Base-by-base conservation (phyloP, 2,888 invertebrate species). In the Amitus sp. region DNA sequence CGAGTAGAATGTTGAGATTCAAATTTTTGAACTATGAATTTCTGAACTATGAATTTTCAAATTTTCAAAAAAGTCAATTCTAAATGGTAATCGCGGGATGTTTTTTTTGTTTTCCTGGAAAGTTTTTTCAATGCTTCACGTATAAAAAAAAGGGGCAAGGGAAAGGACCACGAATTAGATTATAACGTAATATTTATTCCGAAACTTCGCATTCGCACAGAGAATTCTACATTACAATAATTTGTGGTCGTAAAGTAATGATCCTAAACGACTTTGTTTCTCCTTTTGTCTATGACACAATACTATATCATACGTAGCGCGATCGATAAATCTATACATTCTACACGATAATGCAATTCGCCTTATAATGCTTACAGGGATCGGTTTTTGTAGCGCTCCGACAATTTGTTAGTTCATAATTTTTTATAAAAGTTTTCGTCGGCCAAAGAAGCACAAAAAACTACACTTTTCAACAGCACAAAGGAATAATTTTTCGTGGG, bases 331-430 rank as follows among this genome's bases (percentile, higher is more conserved):
- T 65, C 67, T 65, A 65, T 67, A 65, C 60, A 67, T 56, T 51
- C 58, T 64, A 66, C 49, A 55, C 59, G 64, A 57, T 42, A 55
- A 64, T 64, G 54, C 62, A 59, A 62, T 69, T 65, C 66, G 66
- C 69, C 70, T 72, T 76, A 77, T 75, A 73, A 76, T 77, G 79
- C 76, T 78, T 75, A 73, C 76, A 75, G 73, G 72, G 72, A 74
- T 75, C 73, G 73, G 54, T 60, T 57, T 60, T 27, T 62, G 58
- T 62, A 60, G 48, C 47, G 50, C 47, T 19, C 59, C 52, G 55
- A 62, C 47, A 40, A 46, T 17, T 59, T 42, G 23, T 54, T 54
- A 48, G 59, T 53, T 40, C 53, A 47, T 50, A 48, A 47, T 46
- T 48, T 64, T 51, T n/a, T 43, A 12, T 15, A 39, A 7, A 15